Evolutionary conservation across 1,140 invertebrate species (phyloP).

Genomic region (Temnothorax longispinosus): DNA sequence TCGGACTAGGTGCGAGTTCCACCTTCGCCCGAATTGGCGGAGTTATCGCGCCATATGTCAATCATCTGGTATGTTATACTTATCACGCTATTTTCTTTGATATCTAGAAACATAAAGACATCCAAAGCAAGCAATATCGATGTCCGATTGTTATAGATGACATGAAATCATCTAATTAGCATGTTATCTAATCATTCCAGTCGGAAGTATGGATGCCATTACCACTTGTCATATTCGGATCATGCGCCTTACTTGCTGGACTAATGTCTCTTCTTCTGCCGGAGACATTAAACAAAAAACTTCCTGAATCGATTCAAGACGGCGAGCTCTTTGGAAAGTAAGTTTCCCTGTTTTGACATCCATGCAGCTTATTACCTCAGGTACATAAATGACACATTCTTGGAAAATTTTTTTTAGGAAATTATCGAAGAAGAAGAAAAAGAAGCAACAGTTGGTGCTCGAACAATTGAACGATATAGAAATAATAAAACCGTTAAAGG

Average conservation of each 20-base stretch:
- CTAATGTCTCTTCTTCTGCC: constrained; percentile 90
- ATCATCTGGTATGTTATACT: constrained; percentile 86
- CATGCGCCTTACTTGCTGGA: constrained; percentile 88
- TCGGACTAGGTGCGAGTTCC: constrained; percentile 91
- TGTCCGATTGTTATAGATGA: not conserved
- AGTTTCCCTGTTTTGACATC: constrained; percentile 48
- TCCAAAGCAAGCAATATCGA: not conserved
- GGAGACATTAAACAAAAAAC: constrained; percentile 91
- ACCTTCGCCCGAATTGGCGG: constrained; percentile 92
- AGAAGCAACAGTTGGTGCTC: constrained; percentile 74
- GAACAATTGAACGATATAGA: constrained; percentile 76
- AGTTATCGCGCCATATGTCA: constrained; percentile 91
- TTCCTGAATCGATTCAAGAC: constrained; percentile 91
- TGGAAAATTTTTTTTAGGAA: constrained; percentile 65
- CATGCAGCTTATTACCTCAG: not conserved
- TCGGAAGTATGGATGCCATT: constrained; percentile 88
- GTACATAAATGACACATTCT: constrained; percentile 18
- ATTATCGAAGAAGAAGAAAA: constrained; percentile 70
- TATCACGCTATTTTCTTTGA: not conserved
- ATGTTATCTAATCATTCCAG: constrained; percentile 77
- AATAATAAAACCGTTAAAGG: constrained; percentile 77
- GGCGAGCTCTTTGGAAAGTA: constrained; percentile 90
- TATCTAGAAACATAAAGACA: not conserved
- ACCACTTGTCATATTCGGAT: constrained; percentile 91
- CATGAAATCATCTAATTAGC: not conserved